A percentile compares a stretch with the other conserved stretches of the same genome.
phyloP scores from a whole-genome alignment of 1,140 invertebrate species.

The Lordiphosa collinella region DNA sequence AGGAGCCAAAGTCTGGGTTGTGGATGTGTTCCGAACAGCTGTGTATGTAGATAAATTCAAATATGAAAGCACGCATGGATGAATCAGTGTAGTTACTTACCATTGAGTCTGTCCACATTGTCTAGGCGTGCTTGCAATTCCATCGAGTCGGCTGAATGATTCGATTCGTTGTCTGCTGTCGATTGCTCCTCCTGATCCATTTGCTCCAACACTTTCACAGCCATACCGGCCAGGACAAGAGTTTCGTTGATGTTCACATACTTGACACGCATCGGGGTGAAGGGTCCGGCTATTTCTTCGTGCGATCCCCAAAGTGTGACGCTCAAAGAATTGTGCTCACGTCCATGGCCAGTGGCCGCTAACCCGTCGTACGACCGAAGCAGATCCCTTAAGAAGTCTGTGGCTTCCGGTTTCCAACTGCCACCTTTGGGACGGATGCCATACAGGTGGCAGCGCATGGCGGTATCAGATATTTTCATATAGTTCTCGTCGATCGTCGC shows the following conservation, averaged over 20 bases:
- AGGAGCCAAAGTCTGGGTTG: fast-evolving
- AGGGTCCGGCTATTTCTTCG: slow-evolving; percentile 30
- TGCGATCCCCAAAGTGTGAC: slow-evolving; percentile 33
- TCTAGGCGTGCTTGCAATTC: not conserved
- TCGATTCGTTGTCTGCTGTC: not conserved
- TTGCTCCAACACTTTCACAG: not conserved
- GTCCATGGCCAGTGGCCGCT: slow-evolving; percentile 4
- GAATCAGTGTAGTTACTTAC: too few species aligned
- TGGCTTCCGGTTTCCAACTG: slow-evolving; percentile 14
- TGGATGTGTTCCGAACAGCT: not conserved
- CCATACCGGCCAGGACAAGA: slow-evolving; percentile 13
- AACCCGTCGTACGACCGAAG: slow-evolving; percentile 20
- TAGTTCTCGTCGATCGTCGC: slow-evolving; percentile 11
- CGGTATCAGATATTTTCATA: slow-evolving; percentile 10
- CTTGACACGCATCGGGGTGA: slow-evolving; percentile 18
- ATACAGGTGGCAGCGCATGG: slow-evolving; percentile 27
- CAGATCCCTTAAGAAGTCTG: slow-evolving; percentile 35
- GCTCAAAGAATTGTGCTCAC: not conserved
- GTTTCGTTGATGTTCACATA: slow-evolving; percentile 42
- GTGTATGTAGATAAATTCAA: too few species aligned
- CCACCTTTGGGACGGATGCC: slow-evolving; percentile 11
- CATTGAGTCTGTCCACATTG: not conserved
- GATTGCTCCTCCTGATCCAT: not conserved
- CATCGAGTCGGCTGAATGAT: not conserved
- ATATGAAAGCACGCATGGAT: too few species aligned